phyloP scores from a whole-genome alignment of 2,113 vertebrate species.

The Bettongia penicillata region DNA sequence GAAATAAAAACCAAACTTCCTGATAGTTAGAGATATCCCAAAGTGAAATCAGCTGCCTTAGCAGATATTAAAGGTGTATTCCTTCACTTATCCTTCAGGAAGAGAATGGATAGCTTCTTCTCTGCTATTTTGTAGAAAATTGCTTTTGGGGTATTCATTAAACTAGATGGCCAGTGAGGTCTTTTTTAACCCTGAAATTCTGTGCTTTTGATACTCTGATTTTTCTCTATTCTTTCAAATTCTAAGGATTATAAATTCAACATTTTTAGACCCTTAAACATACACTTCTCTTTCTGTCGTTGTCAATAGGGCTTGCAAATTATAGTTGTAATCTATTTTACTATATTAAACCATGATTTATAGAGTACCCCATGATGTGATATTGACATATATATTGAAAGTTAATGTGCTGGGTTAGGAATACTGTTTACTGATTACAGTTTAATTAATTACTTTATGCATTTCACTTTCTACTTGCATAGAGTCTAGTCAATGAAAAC shows the following conservation, averaged over 20 bases:
- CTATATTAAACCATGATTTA: slow-evolving; percentile 27
- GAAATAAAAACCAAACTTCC: neutral
- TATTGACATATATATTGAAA: slow-evolving; percentile 30
- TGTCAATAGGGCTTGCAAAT: neutral
- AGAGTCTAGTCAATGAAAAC: slow-evolving; percentile 24
- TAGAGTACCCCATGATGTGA: neutral
- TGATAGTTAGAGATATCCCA: neutral
- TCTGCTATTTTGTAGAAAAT: neutral
- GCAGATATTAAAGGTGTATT: neutral
- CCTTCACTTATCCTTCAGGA: neutral
- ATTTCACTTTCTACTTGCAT: slow-evolving; percentile 24
- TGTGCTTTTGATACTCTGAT: neutral
- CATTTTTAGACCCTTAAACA: neutral
- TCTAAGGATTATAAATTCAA: slow-evolving; percentile 11
- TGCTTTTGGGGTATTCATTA: neutral
- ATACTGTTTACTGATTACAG: slow-evolving; percentile 57
- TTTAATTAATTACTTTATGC: slow-evolving; percentile 64
- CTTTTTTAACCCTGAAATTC: neutral
- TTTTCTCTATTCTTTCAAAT: neutral
- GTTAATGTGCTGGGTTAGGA: slow-evolving; percentile 45
- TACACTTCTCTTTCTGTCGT: slow-evolving; percentile 10
- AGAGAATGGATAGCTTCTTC: neutral
- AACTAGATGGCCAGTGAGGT: neutral
- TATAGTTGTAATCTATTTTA: slow-evolving; percentile 36
- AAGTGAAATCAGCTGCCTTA: neutral